Percentiles rank a stretch among this genome's conserved stretches.
phyloP scores from a whole-genome alignment of 2,888 invertebrate genomes.

The Ischnus inquisitorius region DNA sequence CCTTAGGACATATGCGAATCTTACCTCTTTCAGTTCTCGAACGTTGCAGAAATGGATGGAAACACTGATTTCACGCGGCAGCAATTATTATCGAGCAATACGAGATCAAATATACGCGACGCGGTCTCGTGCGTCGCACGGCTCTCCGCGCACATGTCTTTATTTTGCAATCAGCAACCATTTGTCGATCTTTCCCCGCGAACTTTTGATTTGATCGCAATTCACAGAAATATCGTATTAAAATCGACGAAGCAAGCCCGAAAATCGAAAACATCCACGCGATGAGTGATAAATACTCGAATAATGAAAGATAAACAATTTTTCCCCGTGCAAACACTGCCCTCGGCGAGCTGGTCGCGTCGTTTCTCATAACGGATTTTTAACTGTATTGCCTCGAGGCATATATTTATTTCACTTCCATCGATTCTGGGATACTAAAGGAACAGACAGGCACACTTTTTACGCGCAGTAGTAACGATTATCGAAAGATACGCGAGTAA shows the following conservation, averaged over 20 bases:
- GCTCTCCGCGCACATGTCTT: neutral
- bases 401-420: neutral
- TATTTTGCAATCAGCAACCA: too few species aligned
- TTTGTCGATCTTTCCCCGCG: too few species aligned
- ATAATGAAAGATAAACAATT: neutral
- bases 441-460: neutral
- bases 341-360: neutral
- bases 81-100: neutral
- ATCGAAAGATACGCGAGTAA: neutral
- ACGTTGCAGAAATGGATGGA: neutral
- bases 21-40: neutral
- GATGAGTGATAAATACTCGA: neutral
- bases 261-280: neutral
- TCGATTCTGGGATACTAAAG: neutral
- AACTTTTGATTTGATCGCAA: neutral
- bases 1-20: neutral
- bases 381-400: neutral
- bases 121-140: neutral
- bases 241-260: neutral
- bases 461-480: neutral
- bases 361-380: neutral
- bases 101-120: neutral
- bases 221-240: neutral
- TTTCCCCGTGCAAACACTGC: neutral
- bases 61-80: neutral